Base-by-base conservation (phyloP, 2,888 invertebrate genomes). In the Drosophila dives region DNA sequence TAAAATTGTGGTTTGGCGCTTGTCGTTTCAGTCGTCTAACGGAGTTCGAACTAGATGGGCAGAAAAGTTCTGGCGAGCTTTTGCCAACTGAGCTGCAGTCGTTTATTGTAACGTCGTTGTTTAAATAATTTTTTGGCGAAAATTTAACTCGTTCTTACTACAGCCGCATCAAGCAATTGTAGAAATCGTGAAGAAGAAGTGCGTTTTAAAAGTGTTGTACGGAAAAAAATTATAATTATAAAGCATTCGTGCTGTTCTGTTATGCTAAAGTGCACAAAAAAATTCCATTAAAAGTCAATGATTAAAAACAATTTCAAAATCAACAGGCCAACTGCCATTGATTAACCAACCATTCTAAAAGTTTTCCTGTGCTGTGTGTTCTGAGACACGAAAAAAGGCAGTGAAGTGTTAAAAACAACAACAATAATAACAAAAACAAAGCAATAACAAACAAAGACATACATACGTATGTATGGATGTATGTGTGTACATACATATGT, bases 1-100 rank as follows among this genome's bases (percentile, higher is more conserved):
- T 84, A 84, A 84, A 88, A 80, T 75, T 68, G 86, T 72, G 83
- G 68, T 67, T 78, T 59, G 65, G 65, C 70, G 77, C 64, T 71
- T 63, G 68, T 38, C 81, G 74, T 65, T 70, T 88, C 86, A 85
- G 89, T 85, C 71, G 86, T 85, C 83, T 88, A 88, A 88, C 84
- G 81, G 89, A 88, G 86, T 86, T 86, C 67, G 71, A 86, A 71
- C 64, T 65, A 74, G 83, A 81, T 86, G 80, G 88, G 72, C 75
- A 75, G 60, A 72, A 68, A 73, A 65, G 80, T 87, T 88, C 81
- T 86, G 67, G 70, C 71, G 72, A 76, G 78, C 76, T 72, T 78
- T 72, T 76, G 76, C 68, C 77, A 76, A 62, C 45, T 36, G 54
- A 68, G 72, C 69, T 80, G 72, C 64, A 68, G 63, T 50, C 68